Evolutionary conservation across 2,888 invertebrate genomes (phyloP), one percentile per base, ranked within the genome.

Genomic region (Nebria brevicollis): DNA sequence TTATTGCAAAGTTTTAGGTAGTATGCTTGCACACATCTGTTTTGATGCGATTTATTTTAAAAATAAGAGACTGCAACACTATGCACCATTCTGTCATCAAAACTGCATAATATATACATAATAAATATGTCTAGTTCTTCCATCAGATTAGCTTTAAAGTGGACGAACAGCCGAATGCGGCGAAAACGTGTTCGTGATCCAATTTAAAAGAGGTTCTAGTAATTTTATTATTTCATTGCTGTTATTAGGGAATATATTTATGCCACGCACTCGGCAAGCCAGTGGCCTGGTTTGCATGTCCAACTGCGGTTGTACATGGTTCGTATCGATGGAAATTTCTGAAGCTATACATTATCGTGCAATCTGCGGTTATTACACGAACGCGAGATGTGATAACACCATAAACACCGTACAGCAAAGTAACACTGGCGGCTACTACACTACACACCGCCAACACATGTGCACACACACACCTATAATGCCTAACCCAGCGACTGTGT

Each of bases 341-440:
- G 82, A 85, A 86, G 85, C 84, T 77, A 77, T 83, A 77, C 82
- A 83, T 82, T 85, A 85, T 85, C 86, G 85, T 82, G 77, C 80
- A 83, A 86, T 86, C 86, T 85, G 83, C 83, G 82, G 84, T 84
- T 84, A 86, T 86, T 86, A 86, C 85, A 83, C 83, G 85, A 86
- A 85, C 85, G 85, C 85, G 85, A 86, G 85, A 83, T 82, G 82
- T 83, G 85, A 85, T 86, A 85, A 82, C 82, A 41, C 82, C 79
- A 83, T 84, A 83, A 83, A 79, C 81, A 82, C 75, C 82, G 74
- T 68, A 83, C 81, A 81, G 75, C 43, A 11, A 64, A 75, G 75
- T 75, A 76, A 81, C 75, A 75, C 42, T 75, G 81, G 75, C 81
- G 70, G 79, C 72, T 42, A 66, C 74, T 68, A 74, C 54, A 75